Base-by-base conservation (phyloP, 2,797 vertebrate species). In the Todus mexicanus region DNA sequence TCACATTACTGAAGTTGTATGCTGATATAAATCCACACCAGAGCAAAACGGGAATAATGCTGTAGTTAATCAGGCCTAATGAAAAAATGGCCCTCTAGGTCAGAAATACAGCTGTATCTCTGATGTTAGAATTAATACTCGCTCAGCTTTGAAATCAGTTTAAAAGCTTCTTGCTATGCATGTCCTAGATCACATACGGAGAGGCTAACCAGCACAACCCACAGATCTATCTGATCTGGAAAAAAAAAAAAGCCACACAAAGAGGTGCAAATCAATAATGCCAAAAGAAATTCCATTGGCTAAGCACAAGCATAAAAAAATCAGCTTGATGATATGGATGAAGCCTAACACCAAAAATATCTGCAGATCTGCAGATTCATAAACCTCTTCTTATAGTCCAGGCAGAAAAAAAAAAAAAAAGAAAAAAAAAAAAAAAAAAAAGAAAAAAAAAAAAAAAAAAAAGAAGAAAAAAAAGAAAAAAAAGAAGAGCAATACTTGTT, bases 81-180 rank as follows among this genome's bases (percentile, higher is more conserved):
- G 82, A 94, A 89, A 89, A 35, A 81, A 84, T 33, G 22, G 84
- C 74, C 79, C 53, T 91, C 70, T 68, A 86, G 89, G 84, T 94
- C 87, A 95, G 77, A 88, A 93, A 95, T 50, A 26, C 79, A 93
- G 91, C 85, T 94, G 82, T 92, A 92, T 66, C 64, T 68, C 79
- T 84, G 81, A 90, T 81, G 66, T 76, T 78, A 47, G 73, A 87
- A 87, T 87, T 94, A 91, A 92, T 85, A 85, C 21, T 81, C 0
- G 0, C n/a, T 85, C 40, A 64, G 70, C 76, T 95, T 85, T 92
- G 63, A 94, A 94, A 92, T 87, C 51, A 75, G 43, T 68, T 85
- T 10, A 87, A 83, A 93, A 73, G 54, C 38, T 53, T 81, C 66
- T 86, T 87, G 48, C 56, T 86, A 21, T 37, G 19, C 53, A 40